These are phyloP conservation scores for Propithecus deckenii DNA, from an alignment of 2,797 vertebrate genomes.

Conservation along the genomic window DNA sequence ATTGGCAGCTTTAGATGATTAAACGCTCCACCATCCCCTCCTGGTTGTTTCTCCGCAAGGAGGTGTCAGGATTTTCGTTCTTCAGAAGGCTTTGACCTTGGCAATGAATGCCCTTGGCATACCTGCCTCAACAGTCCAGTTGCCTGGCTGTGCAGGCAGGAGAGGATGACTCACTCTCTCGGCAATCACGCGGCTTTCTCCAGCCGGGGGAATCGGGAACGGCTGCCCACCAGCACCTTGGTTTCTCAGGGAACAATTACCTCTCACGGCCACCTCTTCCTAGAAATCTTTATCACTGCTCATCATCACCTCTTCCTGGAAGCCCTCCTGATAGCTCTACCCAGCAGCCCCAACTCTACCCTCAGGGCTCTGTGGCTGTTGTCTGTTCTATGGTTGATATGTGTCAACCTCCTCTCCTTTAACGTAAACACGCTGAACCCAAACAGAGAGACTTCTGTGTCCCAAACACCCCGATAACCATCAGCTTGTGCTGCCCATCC, in stretches of 20 bases:
- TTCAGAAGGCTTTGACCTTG: slow-evolving; percentile 45
- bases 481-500: not conserved
- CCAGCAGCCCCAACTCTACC: not conserved
- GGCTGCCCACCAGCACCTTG: not conserved
- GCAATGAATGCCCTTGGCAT: slow-evolving; percentile 23
- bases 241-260: slow-evolving; percentile 27
- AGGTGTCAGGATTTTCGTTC: slow-evolving; percentile 44
- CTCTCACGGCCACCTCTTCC: not conserved
- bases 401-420: not conserved
- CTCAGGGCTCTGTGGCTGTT: not conserved
- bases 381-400: not conserved
- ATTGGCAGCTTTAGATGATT: slow-evolving; percentile 66
- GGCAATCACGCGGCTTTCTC: not conserved
- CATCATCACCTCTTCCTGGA: not conserved
- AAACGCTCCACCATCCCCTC: slow-evolving; percentile 22
- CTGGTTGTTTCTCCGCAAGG: slow-evolving; percentile 37
- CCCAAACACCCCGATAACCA: rapidly evolving
- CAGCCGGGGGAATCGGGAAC: not conserved
- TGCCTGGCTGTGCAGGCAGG: not conserved
- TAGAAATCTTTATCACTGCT: not conserved
- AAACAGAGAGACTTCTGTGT: not conserved
- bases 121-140: not conserved
- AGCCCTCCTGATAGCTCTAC: not conserved
- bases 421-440: not conserved
- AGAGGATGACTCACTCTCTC: not conserved